Base-by-base conservation (phyloP, 2,888 invertebrate species). In the Scrobipalpa atriplicella region DNA sequence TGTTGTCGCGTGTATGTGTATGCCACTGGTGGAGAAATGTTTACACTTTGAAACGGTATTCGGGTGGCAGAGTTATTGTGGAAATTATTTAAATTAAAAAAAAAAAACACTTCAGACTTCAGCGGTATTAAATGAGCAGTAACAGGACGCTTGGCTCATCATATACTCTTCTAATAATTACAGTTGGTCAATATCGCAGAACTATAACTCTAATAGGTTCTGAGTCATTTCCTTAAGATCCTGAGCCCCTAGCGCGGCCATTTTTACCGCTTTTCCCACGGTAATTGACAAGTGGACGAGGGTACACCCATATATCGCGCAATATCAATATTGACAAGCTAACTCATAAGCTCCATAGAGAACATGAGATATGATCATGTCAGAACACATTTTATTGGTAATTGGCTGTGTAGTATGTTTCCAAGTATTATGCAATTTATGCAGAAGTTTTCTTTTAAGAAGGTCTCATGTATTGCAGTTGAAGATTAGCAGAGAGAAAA, bases 271-370 rank as follows among this genome's bases (percentile, higher is more conserved):
- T 13, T 63, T 63, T 52, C 21, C 75, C 71, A 74, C 75, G 76
- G 79, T 89, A 89, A 89, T 90, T 90, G 90, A 90, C 90, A 86
- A 76, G 73, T 64, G 72, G 82, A 90, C 85, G 78, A 87, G 90
- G 90, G 89, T 90, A 75, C 69, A 65, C 63, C 72, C 72, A 74
- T 78, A 77, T 71, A 68, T 64, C 68, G 21, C 21, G 47, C 29
- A 13, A 62, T 41, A 62, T 62, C 61, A 71, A 75, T 77, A 80
- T 79, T 78, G 80, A 79, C 74, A 70, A 71, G 74, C 69, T 75
- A 72, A 75, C 71, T 66, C 66, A 19, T 29, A 41, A 63, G 70
- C 38, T 36, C 38, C n/a, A n/a, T n/a, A 29, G 38, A n/a, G 58
- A 58, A 29, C 3, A 38, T 36, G 58, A 58, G 36, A 58, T 58